These are phyloP conservation scores for Pseudomyrmex dendroicus DNA, from an alignment of 1,140 invertebrate genomes.

Conservation along the genomic window DNA sequence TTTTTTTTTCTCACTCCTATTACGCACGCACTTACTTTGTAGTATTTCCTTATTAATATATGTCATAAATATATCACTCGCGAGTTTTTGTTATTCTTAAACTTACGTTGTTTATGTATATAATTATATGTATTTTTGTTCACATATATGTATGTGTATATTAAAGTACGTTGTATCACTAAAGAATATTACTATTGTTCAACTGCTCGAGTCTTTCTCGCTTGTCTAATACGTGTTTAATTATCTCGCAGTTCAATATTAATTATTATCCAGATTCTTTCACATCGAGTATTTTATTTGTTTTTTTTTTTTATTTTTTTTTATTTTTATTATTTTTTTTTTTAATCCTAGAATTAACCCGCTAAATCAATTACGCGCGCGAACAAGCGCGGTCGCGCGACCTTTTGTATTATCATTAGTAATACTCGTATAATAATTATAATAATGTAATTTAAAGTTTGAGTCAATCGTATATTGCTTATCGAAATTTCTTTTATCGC, in stretches of 20 bases:
- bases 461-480: constrained; percentile 81
- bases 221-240: background rate
- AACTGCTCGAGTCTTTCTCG: constrained; percentile 11
- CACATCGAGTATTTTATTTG: constrained; percentile 67
- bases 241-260: no score
- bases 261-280: constrained; percentile 35
- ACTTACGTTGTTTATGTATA: constrained; percentile 64
- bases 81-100: constrained; percentile 70
- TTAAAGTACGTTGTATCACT: constrained; percentile 69
- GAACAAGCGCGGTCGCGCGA: constrained; percentile 22
- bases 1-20: constrained; percentile 1
- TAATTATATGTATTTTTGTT: constrained; percentile 61
- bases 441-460: constrained; percentile 72
- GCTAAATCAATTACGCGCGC: constrained; percentile 39
- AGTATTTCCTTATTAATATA: constrained; percentile 65
- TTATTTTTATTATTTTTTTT: no score
- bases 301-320: background rate
- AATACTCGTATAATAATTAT: constrained; percentile 52
- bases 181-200: constrained; percentile 72
- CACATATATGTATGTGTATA: constrained; percentile 61
- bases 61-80: constrained; percentile 73
- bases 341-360: constrained; percentile 45
- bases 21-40: constrained; percentile 3
- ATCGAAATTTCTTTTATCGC: constrained; percentile 76
- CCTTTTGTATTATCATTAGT: constrained; percentile 48